Evolutionary conservation across 2,888 invertebrate genomes (phyloP).

Genomic region (Hoplodrina blanda): DNA sequence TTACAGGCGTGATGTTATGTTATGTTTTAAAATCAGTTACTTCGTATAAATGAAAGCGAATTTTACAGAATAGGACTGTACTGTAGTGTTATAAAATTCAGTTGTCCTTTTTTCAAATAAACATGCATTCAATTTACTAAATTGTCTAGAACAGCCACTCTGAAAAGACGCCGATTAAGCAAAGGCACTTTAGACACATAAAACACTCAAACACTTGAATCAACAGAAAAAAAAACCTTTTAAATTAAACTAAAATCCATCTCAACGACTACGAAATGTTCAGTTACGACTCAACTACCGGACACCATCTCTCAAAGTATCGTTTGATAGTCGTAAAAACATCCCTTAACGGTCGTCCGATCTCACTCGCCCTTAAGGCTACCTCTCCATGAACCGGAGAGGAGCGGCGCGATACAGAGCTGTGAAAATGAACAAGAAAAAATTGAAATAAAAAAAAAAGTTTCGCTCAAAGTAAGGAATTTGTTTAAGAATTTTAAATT

Average conservation of each 20-base stretch:
- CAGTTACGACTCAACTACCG: conserved; percentile 81
- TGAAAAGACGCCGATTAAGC: conserved; percentile 34
- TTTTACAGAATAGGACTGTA: not conserved
- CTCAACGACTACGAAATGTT: conserved; percentile 71
- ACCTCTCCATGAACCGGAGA: not conserved
- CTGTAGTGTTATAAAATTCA: not conserved
- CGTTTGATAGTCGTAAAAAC: conserved; percentile 90
- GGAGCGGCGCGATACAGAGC: not conserved
- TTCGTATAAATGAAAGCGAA: no score
- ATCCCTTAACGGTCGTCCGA: conserved; percentile 89
- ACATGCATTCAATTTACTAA: conserved; percentile 47
- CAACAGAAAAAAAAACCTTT: conserved; percentile 61
- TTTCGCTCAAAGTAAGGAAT: no score
- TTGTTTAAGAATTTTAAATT: no score
- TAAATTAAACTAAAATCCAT: conserved; percentile 70
- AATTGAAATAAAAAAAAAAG: no score
- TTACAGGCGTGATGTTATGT: no score
- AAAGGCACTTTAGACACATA: conserved; percentile 38
- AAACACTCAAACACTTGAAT: conserved; percentile 51
- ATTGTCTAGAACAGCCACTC: conserved; percentile 29
- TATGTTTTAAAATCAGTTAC: no score
- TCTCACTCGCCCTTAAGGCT: conserved; percentile 73
- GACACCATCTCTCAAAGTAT: conserved; percentile 89
- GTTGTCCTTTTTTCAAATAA: conserved; percentile 19
- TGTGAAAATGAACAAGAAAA: not conserved